These are phyloP conservation scores for Cacoxenus indagator DNA, from an alignment of 2,888 invertebrate genomes.

Conservation along the genomic window DNA sequence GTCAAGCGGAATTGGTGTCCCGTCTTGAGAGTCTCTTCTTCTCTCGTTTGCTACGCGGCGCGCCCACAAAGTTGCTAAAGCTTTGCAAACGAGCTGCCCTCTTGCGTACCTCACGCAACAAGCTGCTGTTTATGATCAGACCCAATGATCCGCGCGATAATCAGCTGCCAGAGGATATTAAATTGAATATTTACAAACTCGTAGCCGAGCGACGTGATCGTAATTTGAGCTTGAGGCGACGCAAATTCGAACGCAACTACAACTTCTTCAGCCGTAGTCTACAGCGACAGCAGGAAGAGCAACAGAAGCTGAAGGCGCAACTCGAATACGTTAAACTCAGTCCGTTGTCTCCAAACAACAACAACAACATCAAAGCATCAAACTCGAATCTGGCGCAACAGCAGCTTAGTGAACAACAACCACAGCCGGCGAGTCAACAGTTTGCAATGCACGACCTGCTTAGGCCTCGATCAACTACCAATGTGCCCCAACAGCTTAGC, in stretches of 20 bases:
- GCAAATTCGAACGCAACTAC: conserved; percentile 70
- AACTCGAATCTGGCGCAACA: conserved; percentile 14
- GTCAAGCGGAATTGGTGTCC: conserved; percentile 86
- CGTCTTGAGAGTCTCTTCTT: conserved; percentile 87
- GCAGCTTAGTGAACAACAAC: conserved; percentile 17
- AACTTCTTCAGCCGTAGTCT: conserved; percentile 65
- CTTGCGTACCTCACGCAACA: conserved; percentile 81
- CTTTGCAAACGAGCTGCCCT: conserved; percentile 81
- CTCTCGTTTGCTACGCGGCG: conserved; percentile 79
- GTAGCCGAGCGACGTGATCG: conserved; percentile 79
- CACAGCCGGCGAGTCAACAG: conserved; percentile 24
- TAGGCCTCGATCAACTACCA: conserved; percentile 66
- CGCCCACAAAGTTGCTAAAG: conserved; percentile 76
- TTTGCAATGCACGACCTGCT: conserved; percentile 54
- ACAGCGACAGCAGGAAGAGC: conserved; percentile 48
- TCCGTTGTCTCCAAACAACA: not conserved
- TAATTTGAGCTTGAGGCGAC: conserved; percentile 73
- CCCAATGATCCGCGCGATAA: conserved; percentile 88
- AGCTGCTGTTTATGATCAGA: conserved; percentile 80
- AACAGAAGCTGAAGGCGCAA: conserved; percentile 3
- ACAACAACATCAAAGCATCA: conserved; percentile 9
- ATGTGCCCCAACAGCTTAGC: conserved; percentile 60
- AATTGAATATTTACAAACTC: conserved; percentile 80
- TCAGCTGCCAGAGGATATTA: conserved; percentile 81
- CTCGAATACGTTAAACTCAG: conserved; percentile 4